Evolutionary conservation across 2,113 vertebrate species (phyloP).

Genomic region (Pelecanoides urinatrix): DNA sequence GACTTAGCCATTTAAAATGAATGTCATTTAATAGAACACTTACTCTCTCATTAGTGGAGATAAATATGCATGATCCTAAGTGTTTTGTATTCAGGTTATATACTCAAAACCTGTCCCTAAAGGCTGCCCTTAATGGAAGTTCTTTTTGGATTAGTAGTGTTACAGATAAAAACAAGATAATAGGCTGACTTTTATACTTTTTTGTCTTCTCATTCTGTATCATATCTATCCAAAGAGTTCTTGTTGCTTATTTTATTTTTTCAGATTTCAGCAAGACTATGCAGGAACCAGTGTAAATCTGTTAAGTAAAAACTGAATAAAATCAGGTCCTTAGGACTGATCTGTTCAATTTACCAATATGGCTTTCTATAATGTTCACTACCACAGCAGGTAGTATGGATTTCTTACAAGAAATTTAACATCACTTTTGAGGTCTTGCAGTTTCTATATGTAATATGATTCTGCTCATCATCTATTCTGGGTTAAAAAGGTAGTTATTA

Average conservation of each 20-base stretch:
- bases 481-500: not conserved
- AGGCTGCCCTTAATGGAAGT: not conserved
- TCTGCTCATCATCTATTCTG: not conserved
- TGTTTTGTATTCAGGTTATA: not conserved
- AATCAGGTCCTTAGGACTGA: not conserved
- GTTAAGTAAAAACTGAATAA: not conserved
- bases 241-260: not conserved
- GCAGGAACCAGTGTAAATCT: not conserved
- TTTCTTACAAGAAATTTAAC: not conserved
- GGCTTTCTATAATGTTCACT: not conserved
- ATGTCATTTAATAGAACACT: constrained; percentile 9
- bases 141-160: not conserved
- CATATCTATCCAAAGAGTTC: not conserved
- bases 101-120: not conserved
- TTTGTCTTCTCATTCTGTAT: not conserved
- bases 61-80: constrained; percentile 19
- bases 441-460: not conserved
- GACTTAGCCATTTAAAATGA: constrained; percentile 11
- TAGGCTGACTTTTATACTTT: not conserved
- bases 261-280: not conserved
- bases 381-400: not conserved
- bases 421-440: not conserved
- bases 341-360: not conserved
- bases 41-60: not conserved
- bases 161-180: not conserved